Evolutionary conservation across 2,113 vertebrate genomes (phyloP).

Genomic region (Chloebia gouldiae): DNA sequence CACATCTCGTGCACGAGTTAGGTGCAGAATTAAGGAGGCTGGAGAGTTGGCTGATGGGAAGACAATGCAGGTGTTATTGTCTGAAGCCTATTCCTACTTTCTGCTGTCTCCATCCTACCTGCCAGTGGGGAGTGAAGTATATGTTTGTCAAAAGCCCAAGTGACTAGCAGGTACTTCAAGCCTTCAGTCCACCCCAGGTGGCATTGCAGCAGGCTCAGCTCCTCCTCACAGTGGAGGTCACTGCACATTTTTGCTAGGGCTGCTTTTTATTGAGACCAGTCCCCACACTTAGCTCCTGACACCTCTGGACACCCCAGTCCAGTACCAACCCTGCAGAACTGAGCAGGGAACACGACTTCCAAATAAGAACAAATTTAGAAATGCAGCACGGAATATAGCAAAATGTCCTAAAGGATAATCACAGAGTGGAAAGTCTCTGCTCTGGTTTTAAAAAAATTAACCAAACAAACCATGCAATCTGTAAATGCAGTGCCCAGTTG

Average conservation of each 20-base stretch:
- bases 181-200: not conserved
- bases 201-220: not conserved
- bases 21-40: not conserved
- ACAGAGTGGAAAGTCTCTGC: not conserved
- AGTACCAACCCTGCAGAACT: not conserved
- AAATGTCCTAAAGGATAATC: not conserved
- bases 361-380: not conserved
- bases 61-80: accelerated
- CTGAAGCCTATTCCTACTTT: not conserved
- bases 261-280: not conserved
- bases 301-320: not conserved
- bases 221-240: not conserved
- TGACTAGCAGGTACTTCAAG: not conserved
- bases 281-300: not conserved
- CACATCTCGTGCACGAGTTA: not conserved
- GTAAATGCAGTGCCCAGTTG: not conserved
- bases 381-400: constrained; percentile 9
- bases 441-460: not conserved
- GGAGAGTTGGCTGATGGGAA: not conserved
- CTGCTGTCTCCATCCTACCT: not conserved
- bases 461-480: not conserved
- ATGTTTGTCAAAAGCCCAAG: not conserved
- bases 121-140: not conserved
- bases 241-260: not conserved
- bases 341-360: not conserved